Evolutionary conservation across 2,797 vertebrate genomes (phyloP).

Genomic region (Crenichthys baileyi): DNA sequence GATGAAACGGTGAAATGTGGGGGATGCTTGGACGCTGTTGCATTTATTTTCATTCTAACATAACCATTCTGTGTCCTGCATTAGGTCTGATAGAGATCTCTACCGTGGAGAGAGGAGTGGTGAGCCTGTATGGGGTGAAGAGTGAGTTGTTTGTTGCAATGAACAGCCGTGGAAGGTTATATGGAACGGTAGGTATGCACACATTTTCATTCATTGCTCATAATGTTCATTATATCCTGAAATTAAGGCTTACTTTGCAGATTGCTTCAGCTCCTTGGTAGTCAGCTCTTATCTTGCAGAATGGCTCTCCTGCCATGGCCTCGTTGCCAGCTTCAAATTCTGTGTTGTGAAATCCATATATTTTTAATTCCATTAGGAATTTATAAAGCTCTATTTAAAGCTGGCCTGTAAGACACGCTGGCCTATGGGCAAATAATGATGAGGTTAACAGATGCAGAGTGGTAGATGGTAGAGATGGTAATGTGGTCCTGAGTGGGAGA

Average conservation of each 20-base stretch:
- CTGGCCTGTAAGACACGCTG: slow-evolving; percentile 19
- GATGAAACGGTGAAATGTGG: neutral
- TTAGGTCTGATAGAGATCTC: slow-evolving; percentile 95
- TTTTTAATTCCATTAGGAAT: slow-evolving; percentile 53
- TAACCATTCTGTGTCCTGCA: slow-evolving; percentile 51
- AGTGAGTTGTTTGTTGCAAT: slow-evolving; percentile 92
- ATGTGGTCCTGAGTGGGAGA: slow-evolving; percentile 27
- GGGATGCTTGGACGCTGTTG: slow-evolving; percentile 12
- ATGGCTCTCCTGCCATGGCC: slow-evolving; percentile 7
- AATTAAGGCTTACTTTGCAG: slow-evolving; percentile 34
- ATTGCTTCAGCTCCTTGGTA: slow-evolving; percentile 4
- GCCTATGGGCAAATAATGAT: slow-evolving; percentile 59
- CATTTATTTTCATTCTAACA: slow-evolving; percentile 25
- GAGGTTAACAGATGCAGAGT: slow-evolving; percentile 65
- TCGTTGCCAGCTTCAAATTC: neutral
- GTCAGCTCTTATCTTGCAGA: slow-evolving; percentile 36
- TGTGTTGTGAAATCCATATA: slow-evolving; percentile 34
- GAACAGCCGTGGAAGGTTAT: slow-evolving; percentile 91
- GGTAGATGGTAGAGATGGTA: slow-evolving; percentile 20
- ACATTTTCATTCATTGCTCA: slow-evolving; percentile 58
- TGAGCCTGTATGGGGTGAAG: slow-evolving; percentile 91
- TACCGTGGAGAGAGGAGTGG: slow-evolving; percentile 92
- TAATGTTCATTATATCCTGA: slow-evolving; percentile 27
- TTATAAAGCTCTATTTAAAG: slow-evolving; percentile 60
- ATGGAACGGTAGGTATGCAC: slow-evolving; percentile 91